phyloP scores from a whole-genome alignment of 2,797 vertebrate species.

The Sebastes steindachneri region DNA sequence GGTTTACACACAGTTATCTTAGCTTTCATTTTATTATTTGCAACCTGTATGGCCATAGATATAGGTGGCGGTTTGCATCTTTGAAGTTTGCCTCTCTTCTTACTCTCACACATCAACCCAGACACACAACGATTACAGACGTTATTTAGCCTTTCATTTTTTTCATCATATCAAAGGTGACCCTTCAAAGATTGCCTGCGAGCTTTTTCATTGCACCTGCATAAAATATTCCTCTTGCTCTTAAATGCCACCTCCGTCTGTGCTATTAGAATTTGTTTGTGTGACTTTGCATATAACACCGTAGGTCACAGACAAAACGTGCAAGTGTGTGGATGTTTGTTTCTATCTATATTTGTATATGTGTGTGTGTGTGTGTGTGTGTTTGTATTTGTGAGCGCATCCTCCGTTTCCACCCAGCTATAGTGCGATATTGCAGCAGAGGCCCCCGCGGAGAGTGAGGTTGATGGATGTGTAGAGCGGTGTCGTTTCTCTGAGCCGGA shows the following conservation, averaged over 20 bases:
- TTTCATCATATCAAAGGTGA: slow-evolving; percentile 67
- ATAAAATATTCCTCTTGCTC: slow-evolving; percentile 43
- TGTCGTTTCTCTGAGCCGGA: slow-evolving; percentile 65
- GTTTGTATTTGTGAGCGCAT: not conserved
- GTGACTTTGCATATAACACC: slow-evolving; percentile 58
- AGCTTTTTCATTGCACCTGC: slow-evolving; percentile 40
- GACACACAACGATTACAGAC: slow-evolving; percentile 12
- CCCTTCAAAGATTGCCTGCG: slow-evolving; percentile 59
- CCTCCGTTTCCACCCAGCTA: slow-evolving; percentile 6
- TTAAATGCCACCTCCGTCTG: slow-evolving; percentile 46
- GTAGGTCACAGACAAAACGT: slow-evolving; percentile 41
- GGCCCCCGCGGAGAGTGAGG: slow-evolving; percentile 32
- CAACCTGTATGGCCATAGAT: slow-evolving; percentile 3
- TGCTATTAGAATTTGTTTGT: slow-evolving; percentile 42
- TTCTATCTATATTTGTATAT: slow-evolving; percentile 4
- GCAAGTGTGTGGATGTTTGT: not conserved
- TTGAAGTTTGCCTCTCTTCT: slow-evolving; percentile 12
- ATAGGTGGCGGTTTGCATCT: not conserved
- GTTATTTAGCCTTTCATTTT: slow-evolving; percentile 50
- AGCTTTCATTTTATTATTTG: slow-evolving; percentile 8
- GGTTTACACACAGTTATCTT: slow-evolving; percentile 11
- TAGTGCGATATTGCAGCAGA: slow-evolving; percentile 29
- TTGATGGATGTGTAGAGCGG: slow-evolving; percentile 68
- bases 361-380: not conserved
- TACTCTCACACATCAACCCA: not conserved